These are phyloP conservation scores for Pammene aurita DNA, from an alignment of 2,888 invertebrate genomes.

Conservation along the genomic window DNA sequence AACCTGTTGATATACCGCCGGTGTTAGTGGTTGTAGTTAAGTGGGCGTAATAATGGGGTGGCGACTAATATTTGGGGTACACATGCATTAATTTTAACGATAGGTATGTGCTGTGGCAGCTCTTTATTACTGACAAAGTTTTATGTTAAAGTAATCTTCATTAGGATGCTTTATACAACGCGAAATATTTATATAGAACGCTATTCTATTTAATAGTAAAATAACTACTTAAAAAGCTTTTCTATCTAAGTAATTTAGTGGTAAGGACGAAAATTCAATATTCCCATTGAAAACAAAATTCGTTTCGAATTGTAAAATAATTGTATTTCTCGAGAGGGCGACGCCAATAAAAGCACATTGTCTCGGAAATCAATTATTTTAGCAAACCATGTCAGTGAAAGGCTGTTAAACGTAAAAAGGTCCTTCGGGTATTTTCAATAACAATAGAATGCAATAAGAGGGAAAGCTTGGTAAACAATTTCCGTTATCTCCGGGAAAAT, in stretches of 20 bases:
- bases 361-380: constrained; percentile 11
- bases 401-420: constrained; percentile 37
- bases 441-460: constrained; percentile 40
- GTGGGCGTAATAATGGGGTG: constrained; percentile 1
- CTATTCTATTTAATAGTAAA: background rate
- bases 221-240: background rate
- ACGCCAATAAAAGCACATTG: constrained; percentile 1
- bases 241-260: background rate
- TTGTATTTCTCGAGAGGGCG: background rate
- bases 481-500: constrained; percentile 31
- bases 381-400: constrained; percentile 26
- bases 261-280: too few relatives aligned
- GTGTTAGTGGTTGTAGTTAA: constrained; percentile 1
- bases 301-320: background rate
- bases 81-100: background rate
- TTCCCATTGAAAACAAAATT: too few relatives aligned
- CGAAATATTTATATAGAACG: background rate
- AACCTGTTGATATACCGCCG: constrained; percentile 12
- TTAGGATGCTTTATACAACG: background rate
- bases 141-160: background rate
- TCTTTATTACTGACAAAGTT: background rate
- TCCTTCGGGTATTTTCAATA: constrained; percentile 38
- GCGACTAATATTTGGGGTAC: constrained; percentile 8
- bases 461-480: constrained; percentile 38
- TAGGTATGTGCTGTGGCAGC: background rate